Conservation (phyloP, 2,888 invertebrate genomes). For the Watsonalla cultraria region DNA sequence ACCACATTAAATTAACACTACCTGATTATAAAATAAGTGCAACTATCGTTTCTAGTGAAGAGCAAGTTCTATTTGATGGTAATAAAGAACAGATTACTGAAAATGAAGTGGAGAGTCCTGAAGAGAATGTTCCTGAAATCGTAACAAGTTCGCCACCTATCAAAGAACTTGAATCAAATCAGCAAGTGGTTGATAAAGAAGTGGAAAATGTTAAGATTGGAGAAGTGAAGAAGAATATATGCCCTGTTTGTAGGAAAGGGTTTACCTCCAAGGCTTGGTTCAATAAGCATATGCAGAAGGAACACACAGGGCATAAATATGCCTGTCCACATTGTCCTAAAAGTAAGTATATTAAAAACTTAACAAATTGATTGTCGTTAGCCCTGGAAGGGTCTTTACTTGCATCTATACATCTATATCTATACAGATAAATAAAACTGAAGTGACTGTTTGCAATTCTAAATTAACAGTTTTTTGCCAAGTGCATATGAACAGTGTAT, state of each 20-base stretch:
- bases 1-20: slow-evolving; percentile 36
- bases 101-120: not conserved
- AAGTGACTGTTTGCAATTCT: too few species aligned
- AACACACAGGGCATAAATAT: slow-evolving; percentile 47
- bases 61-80: slow-evolving; percentile 15
- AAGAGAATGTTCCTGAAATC: slow-evolving; percentile 9
- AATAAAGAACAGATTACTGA: slow-evolving; percentile 9
- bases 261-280: slow-evolving; percentile 62
- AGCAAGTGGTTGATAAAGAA: slow-evolving; percentile 10
- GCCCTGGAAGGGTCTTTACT: too few species aligned
- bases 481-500: too few species aligned
- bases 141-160: slow-evolving; percentile 1
- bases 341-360: slow-evolving; percentile 40
- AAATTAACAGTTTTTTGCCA: too few species aligned
- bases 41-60: slow-evolving; percentile 27
- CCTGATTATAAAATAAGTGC: slow-evolving; percentile 51
- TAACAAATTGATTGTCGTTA: too few species aligned
- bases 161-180: not conserved
- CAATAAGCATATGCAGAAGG: slow-evolving; percentile 54
- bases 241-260: slow-evolving; percentile 47
- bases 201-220: slow-evolving; percentile 9
- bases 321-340: slow-evolving; percentile 51
- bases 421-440: too few species aligned
- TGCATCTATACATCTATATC: too few species aligned
- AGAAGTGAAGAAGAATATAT: slow-evolving; percentile 35